phyloP scores from a whole-genome alignment of 2,888 invertebrate genomes.

The Ariolimax columbianus region DNA sequence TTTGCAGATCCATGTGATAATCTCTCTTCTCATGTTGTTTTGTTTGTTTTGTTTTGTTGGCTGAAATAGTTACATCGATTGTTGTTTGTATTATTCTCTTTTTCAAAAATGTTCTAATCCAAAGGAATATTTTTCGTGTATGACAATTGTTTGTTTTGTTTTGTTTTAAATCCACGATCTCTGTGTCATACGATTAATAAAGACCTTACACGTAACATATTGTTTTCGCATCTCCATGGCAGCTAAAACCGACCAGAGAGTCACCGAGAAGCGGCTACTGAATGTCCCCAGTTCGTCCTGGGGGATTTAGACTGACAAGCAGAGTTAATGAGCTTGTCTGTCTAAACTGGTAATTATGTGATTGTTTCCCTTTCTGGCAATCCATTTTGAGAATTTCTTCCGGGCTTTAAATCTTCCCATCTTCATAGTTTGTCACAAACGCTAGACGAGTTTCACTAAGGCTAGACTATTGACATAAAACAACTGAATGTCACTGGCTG shows the following conservation, averaged over 20 bases:
- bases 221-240: neutral
- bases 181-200: neutral
- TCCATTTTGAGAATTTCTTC: neutral
- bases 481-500: neutral
- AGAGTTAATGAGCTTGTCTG: conserved; percentile 35
- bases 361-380: conserved; percentile 18
- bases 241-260: neutral
- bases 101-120: no score
- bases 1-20: no score
- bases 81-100: no score
- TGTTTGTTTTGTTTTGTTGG: no score
- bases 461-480: neutral
- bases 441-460: no score
- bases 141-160: no score
- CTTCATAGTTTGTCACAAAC: neutral
- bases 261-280: neutral
- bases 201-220: neutral
- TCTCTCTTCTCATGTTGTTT: no score
- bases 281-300: conserved; percentile 2
- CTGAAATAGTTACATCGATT: no score
- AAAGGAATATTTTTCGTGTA: no score
- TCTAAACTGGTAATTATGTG: conserved; percentile 27
- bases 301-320: conserved; percentile 24
- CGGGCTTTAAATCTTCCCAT: no score
- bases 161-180: no score